Percentiles rank a stretch among this genome's conserved stretches.
Conservation (phyloP, 1,140 invertebrate genomes). For the Protaetia brevitarsis region DNA sequence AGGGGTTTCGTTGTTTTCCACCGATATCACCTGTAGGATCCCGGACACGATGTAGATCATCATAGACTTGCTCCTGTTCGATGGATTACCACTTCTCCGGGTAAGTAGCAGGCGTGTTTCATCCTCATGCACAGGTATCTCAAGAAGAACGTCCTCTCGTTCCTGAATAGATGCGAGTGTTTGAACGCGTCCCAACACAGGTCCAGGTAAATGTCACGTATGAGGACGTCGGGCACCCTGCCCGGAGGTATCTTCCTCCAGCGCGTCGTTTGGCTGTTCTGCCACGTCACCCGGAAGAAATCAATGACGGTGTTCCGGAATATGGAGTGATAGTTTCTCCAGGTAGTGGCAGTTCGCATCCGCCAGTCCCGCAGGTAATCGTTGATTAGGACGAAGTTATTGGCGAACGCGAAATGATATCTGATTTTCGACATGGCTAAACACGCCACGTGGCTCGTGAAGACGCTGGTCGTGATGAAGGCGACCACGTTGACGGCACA, state of each 20-base stretch:
- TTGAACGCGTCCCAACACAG: slow-evolving; percentile 27
- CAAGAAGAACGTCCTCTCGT: slow-evolving; percentile 20
- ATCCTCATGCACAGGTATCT: slow-evolving; percentile 6
- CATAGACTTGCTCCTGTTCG: not conserved
- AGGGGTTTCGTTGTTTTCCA: slow-evolving; percentile 31
- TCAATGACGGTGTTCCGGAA: not conserved
- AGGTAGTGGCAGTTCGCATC: not conserved
- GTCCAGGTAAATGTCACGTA: slow-evolving; percentile 25
- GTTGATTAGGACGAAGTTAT: not conserved
- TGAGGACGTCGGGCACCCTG: slow-evolving; percentile 5
- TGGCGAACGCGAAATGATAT: not conserved
- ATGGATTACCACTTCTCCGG: slow-evolving; percentile 15
- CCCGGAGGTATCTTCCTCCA: not conserved
- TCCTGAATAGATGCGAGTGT: slow-evolving; percentile 30
- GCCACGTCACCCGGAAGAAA: not conserved
- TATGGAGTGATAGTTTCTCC: slow-evolving; percentile 13
- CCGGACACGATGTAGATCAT: slow-evolving; percentile 32
- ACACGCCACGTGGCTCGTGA: not conserved
- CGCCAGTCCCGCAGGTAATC: not conserved
- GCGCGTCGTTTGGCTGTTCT: not conserved
- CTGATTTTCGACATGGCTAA: not conserved
- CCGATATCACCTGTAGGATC: slow-evolving; percentile 29
- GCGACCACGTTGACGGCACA: not conserved
- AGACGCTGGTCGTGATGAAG: not conserved
- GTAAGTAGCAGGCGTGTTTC: not conserved